Conservation (phyloP, 2,797 vertebrate species). For the Aeoliscus strigatus region DNA sequence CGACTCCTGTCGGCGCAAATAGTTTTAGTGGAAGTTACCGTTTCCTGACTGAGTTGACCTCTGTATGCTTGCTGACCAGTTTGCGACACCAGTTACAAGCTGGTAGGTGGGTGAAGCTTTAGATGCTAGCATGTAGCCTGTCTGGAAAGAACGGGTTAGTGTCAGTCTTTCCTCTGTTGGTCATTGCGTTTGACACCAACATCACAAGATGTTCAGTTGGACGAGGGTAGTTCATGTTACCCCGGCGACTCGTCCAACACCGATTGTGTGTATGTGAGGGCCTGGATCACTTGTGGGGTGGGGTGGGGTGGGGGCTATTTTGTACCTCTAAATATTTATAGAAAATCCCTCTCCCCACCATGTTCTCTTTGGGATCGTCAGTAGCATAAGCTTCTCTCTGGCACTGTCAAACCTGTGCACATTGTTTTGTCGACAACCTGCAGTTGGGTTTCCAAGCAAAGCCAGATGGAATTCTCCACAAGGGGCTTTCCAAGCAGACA, state of each 20-base stretch:
- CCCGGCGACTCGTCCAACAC: slow-evolving; percentile 3
- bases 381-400: slow-evolving; percentile 55
- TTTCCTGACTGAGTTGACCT: slow-evolving; percentile 1
- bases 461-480: slow-evolving; percentile 21
- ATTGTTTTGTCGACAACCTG: slow-evolving; percentile 47
- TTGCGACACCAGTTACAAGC: no score
- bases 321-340: slow-evolving; percentile 68
- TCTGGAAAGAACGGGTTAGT: no score
- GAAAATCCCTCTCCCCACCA: slow-evolving; percentile 52
- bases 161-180: no score
- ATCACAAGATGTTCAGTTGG: background rate
- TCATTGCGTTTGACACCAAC: no score
- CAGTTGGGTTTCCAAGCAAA: slow-evolving; percentile 37
- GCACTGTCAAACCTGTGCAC: slow-evolving; percentile 23
- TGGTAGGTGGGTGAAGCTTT: no score
- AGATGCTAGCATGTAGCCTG: no score
- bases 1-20: slow-evolving; percentile 1
- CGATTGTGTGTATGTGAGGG: slow-evolving; percentile 18
- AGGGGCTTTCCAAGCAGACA: slow-evolving; percentile 45
- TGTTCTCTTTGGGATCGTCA: slow-evolving; percentile 47
- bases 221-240: slow-evolving; percentile 1
- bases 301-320: slow-evolving; percentile 43
- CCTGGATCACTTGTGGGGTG: slow-evolving; percentile 16
- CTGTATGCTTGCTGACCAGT: no score
- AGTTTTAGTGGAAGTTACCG: no score